phyloP scores from a whole-genome alignment of 2,888 invertebrate genomes.

The Psylliodes chrysocephalus region DNA sequence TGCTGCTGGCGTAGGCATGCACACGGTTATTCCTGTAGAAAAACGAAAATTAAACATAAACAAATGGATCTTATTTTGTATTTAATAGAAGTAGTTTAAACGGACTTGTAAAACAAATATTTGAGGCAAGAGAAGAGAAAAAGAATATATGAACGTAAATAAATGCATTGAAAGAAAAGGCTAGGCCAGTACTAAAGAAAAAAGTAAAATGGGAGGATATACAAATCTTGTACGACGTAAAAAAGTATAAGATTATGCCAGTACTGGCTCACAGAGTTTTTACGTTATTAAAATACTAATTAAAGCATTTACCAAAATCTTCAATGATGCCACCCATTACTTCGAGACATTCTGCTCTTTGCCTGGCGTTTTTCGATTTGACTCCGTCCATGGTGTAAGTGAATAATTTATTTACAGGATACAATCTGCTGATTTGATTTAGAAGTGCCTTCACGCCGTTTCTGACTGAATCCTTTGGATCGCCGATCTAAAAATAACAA shows the following conservation, averaged over 20 bases:
- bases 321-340: conserved; percentile 89
- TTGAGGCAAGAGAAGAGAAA: too few species aligned
- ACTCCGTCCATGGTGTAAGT: conserved; percentile 93
- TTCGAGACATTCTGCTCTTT: conserved; percentile 95
- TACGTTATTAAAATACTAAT: too few species aligned
- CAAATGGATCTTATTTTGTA: too few species aligned
- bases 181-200: too few species aligned
- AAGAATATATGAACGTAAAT: too few species aligned
- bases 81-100: too few species aligned
- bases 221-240: too few species aligned
- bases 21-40: conserved; percentile 72
- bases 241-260: too few species aligned
- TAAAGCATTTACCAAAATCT: conserved; percentile 77
- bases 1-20: conserved; percentile 81
- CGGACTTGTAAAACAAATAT: too few species aligned
- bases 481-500: conserved; percentile 83
- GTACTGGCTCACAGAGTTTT: too few species aligned
- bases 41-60: background rate
- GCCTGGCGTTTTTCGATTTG: conserved; percentile 96
- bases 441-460: conserved; percentile 88
- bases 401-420: conserved; percentile 90
- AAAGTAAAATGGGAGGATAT: too few species aligned
- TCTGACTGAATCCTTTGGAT: conserved; percentile 94
- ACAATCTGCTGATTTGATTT: conserved; percentile 85
- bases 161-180: too few species aligned